These are phyloP conservation scores for Rhagophthalmus giganteus DNA, from an alignment of 2,888 invertebrate species.

Conservation along the genomic window DNA sequence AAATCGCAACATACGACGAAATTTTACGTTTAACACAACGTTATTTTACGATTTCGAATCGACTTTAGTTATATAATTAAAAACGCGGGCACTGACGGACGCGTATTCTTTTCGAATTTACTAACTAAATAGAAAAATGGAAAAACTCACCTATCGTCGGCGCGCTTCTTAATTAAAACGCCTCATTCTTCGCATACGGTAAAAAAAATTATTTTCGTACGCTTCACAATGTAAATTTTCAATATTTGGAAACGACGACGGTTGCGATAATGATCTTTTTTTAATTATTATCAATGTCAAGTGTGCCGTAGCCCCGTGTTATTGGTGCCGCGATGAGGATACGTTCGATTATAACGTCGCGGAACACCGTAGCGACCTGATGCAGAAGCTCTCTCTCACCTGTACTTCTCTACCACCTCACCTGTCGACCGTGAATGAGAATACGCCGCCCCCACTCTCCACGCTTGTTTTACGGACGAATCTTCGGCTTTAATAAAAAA, in stretches of 20 bases:
- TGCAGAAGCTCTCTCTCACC: slow-evolving; percentile 23
- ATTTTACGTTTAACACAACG: too few species aligned
- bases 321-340: slow-evolving; percentile 11
- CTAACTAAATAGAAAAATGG: neutral
- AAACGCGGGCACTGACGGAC: neutral
- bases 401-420: slow-evolving; percentile 21
- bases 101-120: neutral
- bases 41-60: too few species aligned
- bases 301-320: slow-evolving; percentile 11
- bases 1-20: too few species aligned
- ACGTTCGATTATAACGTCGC: slow-evolving; percentile 14
- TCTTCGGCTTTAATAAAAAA: slow-evolving; percentile 12
- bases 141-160: neutral
- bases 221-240: too few species aligned
- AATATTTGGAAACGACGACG: neutral
- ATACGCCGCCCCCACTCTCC: slow-evolving; percentile 10
- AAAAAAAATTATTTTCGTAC: neutral
- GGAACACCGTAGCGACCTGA: slow-evolving; percentile 11
- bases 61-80: neutral
- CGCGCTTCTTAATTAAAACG: neutral
- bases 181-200: neutral
- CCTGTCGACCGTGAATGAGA: slow-evolving; percentile 27
- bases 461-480: slow-evolving; percentile 10
- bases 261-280: neutral
- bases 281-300: slow-evolving; percentile 5